These are phyloP conservation scores for Rhinogobius similis DNA, from an alignment of 2,113 vertebrate genomes.

Conservation along the genomic window DNA sequence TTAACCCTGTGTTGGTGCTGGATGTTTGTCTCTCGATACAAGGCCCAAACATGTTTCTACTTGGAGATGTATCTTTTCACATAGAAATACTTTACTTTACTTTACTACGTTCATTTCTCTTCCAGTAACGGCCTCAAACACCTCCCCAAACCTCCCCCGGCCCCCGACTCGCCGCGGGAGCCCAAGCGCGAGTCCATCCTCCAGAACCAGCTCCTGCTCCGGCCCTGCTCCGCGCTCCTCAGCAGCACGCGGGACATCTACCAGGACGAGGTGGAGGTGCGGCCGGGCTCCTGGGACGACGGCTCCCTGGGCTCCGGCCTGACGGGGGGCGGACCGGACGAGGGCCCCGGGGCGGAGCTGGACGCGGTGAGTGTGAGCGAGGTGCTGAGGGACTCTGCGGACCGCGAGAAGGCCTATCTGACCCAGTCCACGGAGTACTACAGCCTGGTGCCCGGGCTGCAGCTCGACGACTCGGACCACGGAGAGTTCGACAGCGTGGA, in stretches of 20 bases:
- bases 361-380: slow-evolving; percentile 84
- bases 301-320: slow-evolving; percentile 14
- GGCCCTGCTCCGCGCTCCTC: slow-evolving; percentile 68
- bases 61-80: no score
- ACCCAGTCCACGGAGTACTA: slow-evolving; percentile 87
- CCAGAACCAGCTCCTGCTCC: slow-evolving; percentile 77
- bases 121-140: slow-evolving; percentile 60
- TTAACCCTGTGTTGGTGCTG: no score
- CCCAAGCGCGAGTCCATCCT: slow-evolving; percentile 65
- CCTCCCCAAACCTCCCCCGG: slow-evolving; percentile 49
- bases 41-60: no score
- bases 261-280: slow-evolving; percentile 87
- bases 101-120: background rate
- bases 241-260: slow-evolving; percentile 83
- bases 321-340: slow-evolving; percentile 25
- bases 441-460: slow-evolving; percentile 85
- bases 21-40: no score
- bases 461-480: slow-evolving; percentile 87
- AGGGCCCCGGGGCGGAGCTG: slow-evolving; percentile 62
- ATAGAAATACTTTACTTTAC: no score
- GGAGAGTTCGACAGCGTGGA: slow-evolving; percentile 84
- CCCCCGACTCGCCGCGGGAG: background rate
- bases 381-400: slow-evolving; percentile 86
- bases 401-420: slow-evolving; percentile 88
- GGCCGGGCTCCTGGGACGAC: slow-evolving; percentile 64